phyloP scores from a whole-genome alignment of 53 echinoderm and acorn worm species.

The Antedon mediterranea region DNA sequence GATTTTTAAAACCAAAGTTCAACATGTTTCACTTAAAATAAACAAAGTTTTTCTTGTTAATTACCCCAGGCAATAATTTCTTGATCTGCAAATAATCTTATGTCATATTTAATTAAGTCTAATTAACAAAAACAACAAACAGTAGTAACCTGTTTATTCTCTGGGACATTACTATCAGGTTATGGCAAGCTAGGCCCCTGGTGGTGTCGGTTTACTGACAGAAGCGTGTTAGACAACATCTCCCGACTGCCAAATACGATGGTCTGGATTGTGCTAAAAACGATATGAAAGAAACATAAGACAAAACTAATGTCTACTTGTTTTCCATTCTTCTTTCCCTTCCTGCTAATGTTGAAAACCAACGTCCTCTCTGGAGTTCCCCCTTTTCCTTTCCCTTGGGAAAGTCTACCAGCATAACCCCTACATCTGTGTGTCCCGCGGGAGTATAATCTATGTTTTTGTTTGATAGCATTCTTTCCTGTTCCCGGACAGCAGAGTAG shows the following conservation, averaged over 20 bases:
- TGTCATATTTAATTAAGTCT: background rate
- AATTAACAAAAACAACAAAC: background rate
- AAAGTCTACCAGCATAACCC: background rate
- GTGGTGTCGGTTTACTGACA: background rate
- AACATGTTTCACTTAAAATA: conserved; percentile 1
- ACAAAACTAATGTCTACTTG: conserved; percentile 1
- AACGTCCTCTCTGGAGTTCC: background rate
- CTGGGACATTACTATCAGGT: background rate
- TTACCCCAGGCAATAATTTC: background rate
- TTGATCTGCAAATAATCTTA: background rate
- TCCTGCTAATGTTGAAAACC: background rate
- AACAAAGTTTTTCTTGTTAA: background rate
- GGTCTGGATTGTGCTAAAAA: background rate
- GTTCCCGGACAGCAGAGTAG: background rate
- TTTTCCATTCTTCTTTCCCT: background rate
- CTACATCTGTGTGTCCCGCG: background rate
- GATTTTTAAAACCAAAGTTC: background rate
- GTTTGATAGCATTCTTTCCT: background rate
- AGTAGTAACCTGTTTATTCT: background rate
- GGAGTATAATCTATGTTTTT: background rate
- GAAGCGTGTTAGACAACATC: background rate
- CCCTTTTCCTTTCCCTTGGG: background rate
- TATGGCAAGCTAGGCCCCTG: background rate
- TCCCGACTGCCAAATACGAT: background rate
- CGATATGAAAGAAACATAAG: background rate